These are phyloP conservation scores for Sphaerodactylus townsendi DNA, from an alignment of 2,113 vertebrate genomes.

Conservation along the genomic window DNA sequence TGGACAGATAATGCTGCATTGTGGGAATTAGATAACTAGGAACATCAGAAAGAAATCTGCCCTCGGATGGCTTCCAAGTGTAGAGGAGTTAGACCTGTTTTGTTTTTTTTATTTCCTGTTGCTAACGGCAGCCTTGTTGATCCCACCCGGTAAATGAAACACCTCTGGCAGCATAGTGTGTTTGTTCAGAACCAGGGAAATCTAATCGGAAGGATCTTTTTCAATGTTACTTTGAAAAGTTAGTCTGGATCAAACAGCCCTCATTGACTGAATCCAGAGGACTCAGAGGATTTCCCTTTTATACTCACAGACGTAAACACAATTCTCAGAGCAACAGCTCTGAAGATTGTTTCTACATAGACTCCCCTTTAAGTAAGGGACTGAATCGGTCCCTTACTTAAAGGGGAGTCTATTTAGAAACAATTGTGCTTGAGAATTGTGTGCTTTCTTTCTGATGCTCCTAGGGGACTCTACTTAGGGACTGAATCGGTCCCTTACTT, in stretches of 20 bases:
- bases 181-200: conserved; percentile 66
- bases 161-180: conserved; percentile 61
- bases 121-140: conserved; percentile 44
- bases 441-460: too few species aligned
- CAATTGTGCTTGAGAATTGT: too few species aligned
- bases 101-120: conserved; percentile 57
- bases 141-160: conserved; percentile 67
- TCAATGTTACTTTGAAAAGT: conserved; percentile 39
- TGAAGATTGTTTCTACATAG: too few species aligned
- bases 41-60: not conserved
- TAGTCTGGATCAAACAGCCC: not conserved
- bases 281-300: too few species aligned
- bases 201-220: conserved; percentile 42
- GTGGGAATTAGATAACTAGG: not conserved
- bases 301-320: too few species aligned
- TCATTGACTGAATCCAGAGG: fast-evolving
- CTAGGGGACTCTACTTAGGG: too few species aligned
- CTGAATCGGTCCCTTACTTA: too few species aligned
- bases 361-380: too few species aligned
- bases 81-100: conserved; percentile 49
- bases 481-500: too few species aligned
- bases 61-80: conserved; percentile 14
- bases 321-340: conserved; percentile 11
- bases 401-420: too few species aligned
- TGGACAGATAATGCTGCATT: not conserved